These are phyloP conservation scores for Aphelenchoides besseyi DNA, from an alignment of 1,140 invertebrate species.

Conservation along the genomic window DNA sequence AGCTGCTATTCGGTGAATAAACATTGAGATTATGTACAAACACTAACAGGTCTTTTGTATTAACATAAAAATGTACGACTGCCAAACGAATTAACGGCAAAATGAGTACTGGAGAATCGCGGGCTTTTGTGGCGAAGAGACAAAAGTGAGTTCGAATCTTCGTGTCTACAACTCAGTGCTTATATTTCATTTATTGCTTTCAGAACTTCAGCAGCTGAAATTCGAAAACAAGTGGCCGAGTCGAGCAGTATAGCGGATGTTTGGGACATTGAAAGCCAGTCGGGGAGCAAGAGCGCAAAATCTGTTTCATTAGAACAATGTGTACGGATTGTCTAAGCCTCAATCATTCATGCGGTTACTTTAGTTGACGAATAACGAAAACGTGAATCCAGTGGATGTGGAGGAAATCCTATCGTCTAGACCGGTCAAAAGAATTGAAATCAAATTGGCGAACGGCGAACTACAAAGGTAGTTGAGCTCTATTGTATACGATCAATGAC, in stretches of 20 bases:
- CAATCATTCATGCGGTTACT: not conserved
- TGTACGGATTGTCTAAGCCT: not conserved
- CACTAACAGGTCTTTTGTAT: no score
- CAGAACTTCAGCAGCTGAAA: constrained; percentile 24
- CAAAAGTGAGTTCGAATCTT: constrained; percentile 20
- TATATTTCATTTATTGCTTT: constrained; percentile 15
- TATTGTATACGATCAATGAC: constrained; percentile 26
- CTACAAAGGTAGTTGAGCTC: constrained; percentile 34
- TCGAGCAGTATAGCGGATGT: constrained; percentile 19
- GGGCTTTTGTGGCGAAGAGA: constrained; percentile 20
- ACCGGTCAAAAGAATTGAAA: constrained; percentile 45
- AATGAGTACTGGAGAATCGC: not conserved
- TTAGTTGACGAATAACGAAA: not conserved
- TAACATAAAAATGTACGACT: no score
- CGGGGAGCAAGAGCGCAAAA: not conserved
- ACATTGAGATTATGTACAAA: no score
- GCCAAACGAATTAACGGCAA: not conserved
- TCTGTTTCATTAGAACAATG: constrained; percentile 7
- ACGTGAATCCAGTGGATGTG: constrained; percentile 37
- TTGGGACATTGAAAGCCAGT: constrained; percentile 8
- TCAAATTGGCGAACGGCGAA: constrained; percentile 27
- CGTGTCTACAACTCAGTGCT: not conserved
- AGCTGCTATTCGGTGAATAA: not conserved
- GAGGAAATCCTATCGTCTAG: constrained; percentile 51
- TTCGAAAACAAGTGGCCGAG: constrained; percentile 21